Base-by-base conservation (phyloP, 2,888 invertebrate genomes). In the Lottia gigantea region DNA sequence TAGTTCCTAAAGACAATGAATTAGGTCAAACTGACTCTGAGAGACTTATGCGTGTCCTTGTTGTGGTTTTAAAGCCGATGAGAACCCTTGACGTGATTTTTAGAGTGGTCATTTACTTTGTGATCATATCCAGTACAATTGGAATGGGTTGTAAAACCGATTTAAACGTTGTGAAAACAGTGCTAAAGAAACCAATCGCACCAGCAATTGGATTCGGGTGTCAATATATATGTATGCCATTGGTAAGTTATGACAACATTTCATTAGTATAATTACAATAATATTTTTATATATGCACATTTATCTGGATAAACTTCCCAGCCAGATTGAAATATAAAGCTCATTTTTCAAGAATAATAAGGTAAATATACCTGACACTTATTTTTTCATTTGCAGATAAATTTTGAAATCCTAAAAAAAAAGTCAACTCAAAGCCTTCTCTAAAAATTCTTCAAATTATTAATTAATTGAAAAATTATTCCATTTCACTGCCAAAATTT, bases 201-300 rank as follows among this genome's bases (percentile, higher is more conserved):
- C 91, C 91, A 0, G 78, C 85, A 3, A 90, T 90, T 26, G 91
- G 90, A 0, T 87, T 91, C 71, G 78, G 87, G 62, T 90, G 90
- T 45, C 91, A 91, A 79, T 91, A 90, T 79, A 70, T 89, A 11
- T 82, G 90, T 68, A 91, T 91, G 91, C 91, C 91, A 11, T 66
- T 90, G 86, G 90, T 91, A 83, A 83, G 87, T 8, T 8, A 11
- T 40, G 40, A 40, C 7, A 40, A 11, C 11, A 40, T 40, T 40
- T 40, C 6, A 8, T 40, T 40, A 40, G 31, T 31, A 31, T 31
- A 4, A 4, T 31, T 31, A 31, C 31, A n/a, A n/a, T n/a, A n/a
- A n/a, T n/a, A n/a, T n/a, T n/a, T n/a, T n/a, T n/a, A n/a, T n/a
- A n/a, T n/a, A n/a, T n/a, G n/a, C n/a, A n/a, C n/a, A n/a, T n/a